These are phyloP conservation scores for Heliornis fulica DNA, from an alignment of 2,113 vertebrate genomes.

Conservation along the genomic window DNA sequence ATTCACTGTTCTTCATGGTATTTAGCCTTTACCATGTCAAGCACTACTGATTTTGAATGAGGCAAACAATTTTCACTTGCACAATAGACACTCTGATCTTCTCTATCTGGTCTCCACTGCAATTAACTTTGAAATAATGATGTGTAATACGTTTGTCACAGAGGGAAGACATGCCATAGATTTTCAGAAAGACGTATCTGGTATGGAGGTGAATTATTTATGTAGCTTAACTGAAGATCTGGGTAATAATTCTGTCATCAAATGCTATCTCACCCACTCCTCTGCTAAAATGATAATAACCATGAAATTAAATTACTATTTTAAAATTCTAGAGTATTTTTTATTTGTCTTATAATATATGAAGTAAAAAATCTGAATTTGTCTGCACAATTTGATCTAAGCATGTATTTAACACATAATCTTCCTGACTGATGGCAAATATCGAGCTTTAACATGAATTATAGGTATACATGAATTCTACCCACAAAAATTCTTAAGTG, in stretches of 20 bases:
- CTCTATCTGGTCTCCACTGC: background rate
- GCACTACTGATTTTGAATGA: background rate
- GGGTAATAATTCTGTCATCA: background rate
- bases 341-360: background rate
- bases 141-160: background rate
- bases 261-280: background rate
- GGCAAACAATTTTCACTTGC: background rate
- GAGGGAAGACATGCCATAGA: background rate
- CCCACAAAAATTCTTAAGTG: background rate
- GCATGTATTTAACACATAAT: background rate
- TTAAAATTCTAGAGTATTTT: too few species aligned
- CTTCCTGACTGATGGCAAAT: background rate
- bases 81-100: background rate
- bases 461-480: background rate
- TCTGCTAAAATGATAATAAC: background rate
- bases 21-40: background rate
- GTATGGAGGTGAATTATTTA: background rate
- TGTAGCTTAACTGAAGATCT: background rate
- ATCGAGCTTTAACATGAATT: background rate
- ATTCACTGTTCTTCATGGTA: background rate
- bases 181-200: background rate
- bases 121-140: constrained; percentile 20
- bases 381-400: background rate
- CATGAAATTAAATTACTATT: background rate
- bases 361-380: background rate